phyloP scores from a whole-genome alignment of 2,797 vertebrate species.

The Scolopax bukidnonensis region DNA sequence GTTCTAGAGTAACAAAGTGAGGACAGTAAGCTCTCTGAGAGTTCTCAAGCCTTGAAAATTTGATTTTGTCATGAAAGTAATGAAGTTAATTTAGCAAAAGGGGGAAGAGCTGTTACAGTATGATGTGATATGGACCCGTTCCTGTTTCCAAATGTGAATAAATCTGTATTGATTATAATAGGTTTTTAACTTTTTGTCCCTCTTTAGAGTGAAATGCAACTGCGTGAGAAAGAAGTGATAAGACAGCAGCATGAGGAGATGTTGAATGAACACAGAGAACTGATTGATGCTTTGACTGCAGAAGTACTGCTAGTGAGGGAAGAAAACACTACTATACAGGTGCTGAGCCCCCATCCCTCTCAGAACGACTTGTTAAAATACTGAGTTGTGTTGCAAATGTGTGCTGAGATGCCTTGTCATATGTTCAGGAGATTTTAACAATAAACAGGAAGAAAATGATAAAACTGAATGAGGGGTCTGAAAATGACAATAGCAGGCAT shows the following conservation, averaged over 20 bases:
- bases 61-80: not conserved
- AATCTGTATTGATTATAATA: not conserved
- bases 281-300: conserved; percentile 91
- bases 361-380: not conserved
- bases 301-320: conserved; percentile 89
- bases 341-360: conserved; percentile 41
- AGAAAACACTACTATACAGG: conserved; percentile 81
- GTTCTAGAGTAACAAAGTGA: not conserved
- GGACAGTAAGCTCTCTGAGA: not conserved
- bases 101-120: not conserved
- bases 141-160: not conserved
- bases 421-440: not conserved
- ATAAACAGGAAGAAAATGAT: not conserved
- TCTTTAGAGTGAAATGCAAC: conserved; percentile 81
- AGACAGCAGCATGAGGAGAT: conserved; percentile 79
- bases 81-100: not conserved
- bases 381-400: not conserved
- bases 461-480: not conserved
- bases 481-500: not conserved
- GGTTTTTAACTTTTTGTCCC: not conserved
- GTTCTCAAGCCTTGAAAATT: not conserved
- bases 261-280: conserved; percentile 83
- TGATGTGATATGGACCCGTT: fast-evolving
- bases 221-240: conserved; percentile 74
- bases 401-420: not conserved